Evolutionary conservation across 2,113 vertebrate species (phyloP), one percentile per base, ranked within the genome.

Genomic region (Plestiodon gilberti): DNA sequence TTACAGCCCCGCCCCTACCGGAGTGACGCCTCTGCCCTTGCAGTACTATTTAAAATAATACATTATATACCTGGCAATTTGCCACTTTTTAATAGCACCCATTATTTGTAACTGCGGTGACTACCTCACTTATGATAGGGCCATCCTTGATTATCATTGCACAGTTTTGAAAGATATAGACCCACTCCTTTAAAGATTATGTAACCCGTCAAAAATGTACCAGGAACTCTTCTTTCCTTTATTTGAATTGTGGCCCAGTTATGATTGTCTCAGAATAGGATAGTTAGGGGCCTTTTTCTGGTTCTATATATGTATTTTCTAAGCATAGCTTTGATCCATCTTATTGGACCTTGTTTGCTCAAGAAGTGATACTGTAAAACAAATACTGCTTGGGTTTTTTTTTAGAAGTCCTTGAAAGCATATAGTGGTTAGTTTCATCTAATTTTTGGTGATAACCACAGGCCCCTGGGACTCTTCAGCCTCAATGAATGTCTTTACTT

Each of bases 401-500:
- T 43, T 84, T 11, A 55, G 15, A 82, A 83, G 25, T 3, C 67
- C n/a, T 52, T 85, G 62, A 90, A 89, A 87, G 17, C 3, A 77
- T 30, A 10, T 0, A 87, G 18, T 69, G 61, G 22, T 64, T 92
- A 28, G 5, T 73, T 90, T 93, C 48, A 80, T 86, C 3, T 92
- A 84, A 77, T 75, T 91, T 92, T 94, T 88, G 80, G 71, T 52
- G 61, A 92, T 90, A 43, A 89, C 65, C 57, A 87, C 75, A 65
- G n/a, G 52, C 83, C 33, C 65, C 64, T 18, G 35, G 43, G 67
- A 71, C 20, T 82, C 94, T 90, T 88, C n/a, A 94, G 2, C 52
- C 76, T 89, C 87, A 67, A n/a, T 87, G 76, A 80, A 91, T 61
- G 87, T 57, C 82, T 88, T 92, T 71, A 80, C 77, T 93, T 91